Conservation (phyloP, 2,888 invertebrate genomes). For the Drosophila rellima region DNA sequence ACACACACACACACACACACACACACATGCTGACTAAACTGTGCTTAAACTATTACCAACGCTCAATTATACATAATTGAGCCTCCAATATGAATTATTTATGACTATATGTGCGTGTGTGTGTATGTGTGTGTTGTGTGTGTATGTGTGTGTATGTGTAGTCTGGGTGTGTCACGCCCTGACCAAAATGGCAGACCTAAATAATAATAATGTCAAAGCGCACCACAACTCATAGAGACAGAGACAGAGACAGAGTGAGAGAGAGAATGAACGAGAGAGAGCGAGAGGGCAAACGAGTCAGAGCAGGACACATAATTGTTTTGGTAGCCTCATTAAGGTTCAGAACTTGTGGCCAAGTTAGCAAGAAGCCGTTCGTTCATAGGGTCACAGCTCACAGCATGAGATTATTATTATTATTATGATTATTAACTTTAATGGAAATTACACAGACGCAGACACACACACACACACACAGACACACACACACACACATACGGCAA, state of each 20-base stretch:
- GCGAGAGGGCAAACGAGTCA: neutral
- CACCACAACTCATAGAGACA: conserved; percentile 12
- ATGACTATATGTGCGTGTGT: conserved; percentile 19
- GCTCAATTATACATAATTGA: conserved; percentile 68
- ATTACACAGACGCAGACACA: conserved; percentile 26
- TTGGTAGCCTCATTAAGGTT: conserved; percentile 61
- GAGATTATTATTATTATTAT: conserved; percentile 46
- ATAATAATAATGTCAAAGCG: conserved; percentile 62
- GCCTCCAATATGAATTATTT: conserved; percentile 55
- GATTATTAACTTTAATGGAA: conserved; percentile 58
- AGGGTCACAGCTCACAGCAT: conserved; percentile 46
- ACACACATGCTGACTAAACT: conserved; percentile 44
- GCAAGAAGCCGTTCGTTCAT: conserved; percentile 24
- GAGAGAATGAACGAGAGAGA: neutral
- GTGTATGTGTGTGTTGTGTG: neutral
- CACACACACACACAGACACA: conserved; percentile 3
- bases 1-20: conserved; percentile 5
- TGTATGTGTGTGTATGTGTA: conserved; percentile 11
- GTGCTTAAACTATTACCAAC: conserved; percentile 63
- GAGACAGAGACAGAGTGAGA: neutral
- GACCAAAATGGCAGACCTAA: conserved; percentile 52
- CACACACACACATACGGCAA: neutral
- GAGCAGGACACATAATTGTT: conserved; percentile 49
- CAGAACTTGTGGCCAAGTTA: conserved; percentile 40
- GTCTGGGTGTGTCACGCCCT: conserved; percentile 36